These are phyloP conservation scores for Drosophila planitibia DNA, from an alignment of 2,888 invertebrate genomes.

Conservation along the genomic window DNA sequence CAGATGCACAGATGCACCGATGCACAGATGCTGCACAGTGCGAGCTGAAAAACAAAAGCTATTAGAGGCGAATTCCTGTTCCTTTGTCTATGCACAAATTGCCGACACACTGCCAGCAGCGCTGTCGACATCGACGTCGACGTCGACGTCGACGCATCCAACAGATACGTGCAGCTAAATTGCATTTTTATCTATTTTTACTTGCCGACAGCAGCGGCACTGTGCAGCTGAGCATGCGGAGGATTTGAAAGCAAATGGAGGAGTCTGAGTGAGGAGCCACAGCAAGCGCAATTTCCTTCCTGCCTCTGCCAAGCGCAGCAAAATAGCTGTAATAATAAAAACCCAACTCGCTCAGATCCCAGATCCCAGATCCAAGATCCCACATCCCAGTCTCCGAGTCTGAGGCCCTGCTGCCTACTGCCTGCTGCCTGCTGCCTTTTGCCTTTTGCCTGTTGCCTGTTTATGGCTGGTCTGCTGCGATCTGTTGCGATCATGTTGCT, in stretches of 20 bases:
- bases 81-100: conserved; percentile 79
- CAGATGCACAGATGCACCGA: conserved; percentile 11
- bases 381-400: conserved; percentile 2
- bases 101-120: conserved; percentile 57
- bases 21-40: conserved; percentile 2
- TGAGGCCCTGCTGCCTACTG: conserved; percentile 9
- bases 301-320: conserved; percentile 50
- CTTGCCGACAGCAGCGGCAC: conserved; percentile 58
- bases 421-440: conserved; percentile 20
- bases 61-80: conserved; percentile 76
- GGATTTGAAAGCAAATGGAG: conserved; percentile 70
- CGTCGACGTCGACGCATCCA: conserved; percentile 26
- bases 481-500: conserved; percentile 43
- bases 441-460: conserved; percentile 13
- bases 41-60: conserved; percentile 55
- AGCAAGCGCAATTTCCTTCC: conserved; percentile 70
- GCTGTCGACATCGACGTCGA: conserved; percentile 7
- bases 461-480: conserved; percentile 27
- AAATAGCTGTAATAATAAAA: conserved; percentile 76
- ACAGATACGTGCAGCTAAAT: conserved; percentile 64
- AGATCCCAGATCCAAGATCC: conserved; percentile 5
- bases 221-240: conserved; percentile 53
- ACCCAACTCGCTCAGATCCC: conserved; percentile 24
- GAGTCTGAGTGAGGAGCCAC: conserved; percentile 20
- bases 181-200: conserved; percentile 81